A percentile compares a stretch with the other conserved stretches of the same genome.
Evolutionary conservation across 2,888 invertebrate species (phyloP).

Genomic region (Nipponacmea schrenckii): DNA sequence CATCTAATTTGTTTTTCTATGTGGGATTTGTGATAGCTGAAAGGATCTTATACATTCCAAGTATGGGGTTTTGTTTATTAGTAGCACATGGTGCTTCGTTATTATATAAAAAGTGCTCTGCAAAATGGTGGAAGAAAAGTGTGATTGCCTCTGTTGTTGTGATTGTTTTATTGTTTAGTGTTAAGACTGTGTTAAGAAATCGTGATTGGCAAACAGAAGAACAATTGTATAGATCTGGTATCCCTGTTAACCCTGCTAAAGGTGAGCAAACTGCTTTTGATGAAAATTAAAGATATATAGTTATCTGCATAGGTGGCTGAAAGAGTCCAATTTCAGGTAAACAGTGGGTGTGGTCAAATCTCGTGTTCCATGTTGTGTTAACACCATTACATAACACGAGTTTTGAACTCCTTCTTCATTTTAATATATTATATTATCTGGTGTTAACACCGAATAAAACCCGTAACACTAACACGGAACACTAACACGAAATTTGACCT

Average conservation of each 20-base stretch:
- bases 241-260: slow-evolving; percentile 96
- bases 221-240: slow-evolving; percentile 88
- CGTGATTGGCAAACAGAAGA: slow-evolving; percentile 94
- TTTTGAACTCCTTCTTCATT: too few relatives aligned
- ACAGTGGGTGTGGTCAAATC: too few relatives aligned
- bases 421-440: too few relatives aligned
- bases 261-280: too few relatives aligned
- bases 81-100: slow-evolving; percentile 73
- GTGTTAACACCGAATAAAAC: too few relatives aligned
- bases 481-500: too few relatives aligned
- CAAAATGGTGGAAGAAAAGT: slow-evolving; percentile 25
- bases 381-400: too few relatives aligned
- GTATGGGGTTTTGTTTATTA: slow-evolving; percentile 92
- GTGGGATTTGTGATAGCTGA: slow-evolving; percentile 99
- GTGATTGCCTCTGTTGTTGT: slow-evolving; percentile 35
- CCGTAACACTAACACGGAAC: too few relatives aligned
- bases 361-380: too few relatives aligned
- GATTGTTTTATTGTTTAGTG: slow-evolving; percentile 60
- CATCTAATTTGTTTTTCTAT: slow-evolving; percentile 95
- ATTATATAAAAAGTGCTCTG: slow-evolving; percentile 39
- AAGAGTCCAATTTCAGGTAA: too few relatives aligned
- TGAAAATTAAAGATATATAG: background rate
- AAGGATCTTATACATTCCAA: slow-evolving; percentile 93
- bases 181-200: slow-evolving; percentile 84
- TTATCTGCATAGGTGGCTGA: too few relatives aligned